These are phyloP conservation scores for Podarcis cretensis DNA, from an alignment of 2,113 vertebrate genomes.

Conservation along the genomic window DNA sequence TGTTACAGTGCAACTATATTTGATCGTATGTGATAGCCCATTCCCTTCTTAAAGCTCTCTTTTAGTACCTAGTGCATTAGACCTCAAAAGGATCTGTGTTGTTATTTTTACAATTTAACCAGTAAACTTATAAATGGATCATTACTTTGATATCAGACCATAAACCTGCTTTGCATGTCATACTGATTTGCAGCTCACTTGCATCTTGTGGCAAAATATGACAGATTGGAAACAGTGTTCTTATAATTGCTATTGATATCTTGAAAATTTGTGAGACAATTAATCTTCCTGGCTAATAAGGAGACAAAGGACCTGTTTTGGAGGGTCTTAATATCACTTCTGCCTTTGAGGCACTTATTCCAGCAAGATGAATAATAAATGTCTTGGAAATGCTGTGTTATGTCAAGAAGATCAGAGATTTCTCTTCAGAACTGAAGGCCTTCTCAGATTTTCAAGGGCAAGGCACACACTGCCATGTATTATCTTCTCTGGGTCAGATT, in stretches of 20 bases:
- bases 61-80: background rate
- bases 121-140: background rate
- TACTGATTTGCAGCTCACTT: background rate
- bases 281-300: background rate
- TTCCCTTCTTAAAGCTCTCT: background rate
- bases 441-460: background rate
- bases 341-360: background rate
- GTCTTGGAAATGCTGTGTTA: background rate
- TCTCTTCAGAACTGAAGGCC: conserved; percentile 3
- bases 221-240: background rate
- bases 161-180: conserved; percentile 1
- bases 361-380: accelerated
- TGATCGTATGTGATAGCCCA: background rate
- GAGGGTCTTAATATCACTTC: background rate
- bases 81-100: background rate
- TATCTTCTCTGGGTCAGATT: background rate
- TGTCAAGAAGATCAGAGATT: background rate
- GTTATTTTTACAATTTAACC: background rate
- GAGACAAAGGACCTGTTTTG: background rate
- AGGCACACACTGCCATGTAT: accelerated
- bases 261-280: background rate
- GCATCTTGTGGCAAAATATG: background rate
- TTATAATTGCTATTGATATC: background rate
- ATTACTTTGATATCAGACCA: conserved; percentile 5
- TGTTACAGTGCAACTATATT: background rate